Evolutionary conservation across 1,140 invertebrate genomes (phyloP).

Genomic region (Cataglyphis hispanica): DNA sequence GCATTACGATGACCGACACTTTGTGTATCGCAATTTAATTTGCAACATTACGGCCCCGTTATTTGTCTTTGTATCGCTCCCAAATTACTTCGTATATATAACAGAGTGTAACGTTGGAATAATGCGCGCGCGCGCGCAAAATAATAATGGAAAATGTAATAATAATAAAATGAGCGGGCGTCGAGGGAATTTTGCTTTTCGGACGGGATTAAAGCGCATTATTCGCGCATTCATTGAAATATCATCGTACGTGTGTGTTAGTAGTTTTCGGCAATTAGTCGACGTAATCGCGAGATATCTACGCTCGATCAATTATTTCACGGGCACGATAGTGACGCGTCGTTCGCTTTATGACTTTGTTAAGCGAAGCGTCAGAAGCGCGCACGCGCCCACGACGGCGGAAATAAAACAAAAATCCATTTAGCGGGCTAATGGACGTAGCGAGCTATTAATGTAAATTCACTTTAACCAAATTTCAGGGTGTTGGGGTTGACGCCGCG

Average conservation of each 20-base stretch:
- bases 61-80: constrained; percentile 36
- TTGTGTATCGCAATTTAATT: constrained; percentile 48
- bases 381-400: constrained; percentile 25
- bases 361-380: constrained; percentile 65
- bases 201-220: constrained; percentile 54
- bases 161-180: constrained; percentile 44
- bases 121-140: constrained; percentile 17
- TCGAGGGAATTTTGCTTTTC: constrained; percentile 42
- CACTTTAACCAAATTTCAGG: constrained; percentile 76
- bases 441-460: constrained; percentile 79
- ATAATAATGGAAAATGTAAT: constrained; percentile 62
- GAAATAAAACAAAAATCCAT: constrained; percentile 78
- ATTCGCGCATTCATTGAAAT: constrained; percentile 56
- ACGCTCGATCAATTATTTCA: constrained; percentile 69
- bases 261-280: constrained; percentile 62
- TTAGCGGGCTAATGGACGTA: constrained; percentile 77
- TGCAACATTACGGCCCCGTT: constrained; percentile 23
- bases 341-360: constrained; percentile 77
- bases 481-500: constrained; percentile 1
- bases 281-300: constrained; percentile 61
- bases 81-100: constrained; percentile 36
- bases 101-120: constrained; percentile 29
- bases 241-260: constrained; percentile 11
- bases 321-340: constrained; percentile 57
- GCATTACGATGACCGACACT: constrained; percentile 13